These are phyloP conservation scores for Neoascia interrupta DNA, from an alignment of 2,888 invertebrate species.

Conservation along the genomic window DNA sequence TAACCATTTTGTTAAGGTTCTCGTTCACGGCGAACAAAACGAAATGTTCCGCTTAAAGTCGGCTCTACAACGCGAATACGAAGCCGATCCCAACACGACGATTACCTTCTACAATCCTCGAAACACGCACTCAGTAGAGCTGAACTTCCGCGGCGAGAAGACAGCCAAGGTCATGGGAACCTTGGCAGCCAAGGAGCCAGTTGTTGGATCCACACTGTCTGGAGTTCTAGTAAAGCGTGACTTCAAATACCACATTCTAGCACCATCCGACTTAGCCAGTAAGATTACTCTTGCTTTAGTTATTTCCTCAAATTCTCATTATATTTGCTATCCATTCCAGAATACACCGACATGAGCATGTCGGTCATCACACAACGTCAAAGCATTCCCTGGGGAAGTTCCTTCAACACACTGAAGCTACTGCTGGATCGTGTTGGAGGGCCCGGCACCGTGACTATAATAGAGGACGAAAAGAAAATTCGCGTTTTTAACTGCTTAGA, in stretches of 20 bases:
- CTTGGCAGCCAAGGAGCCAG: slow-evolving; percentile 90
- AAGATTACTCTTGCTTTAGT: slow-evolving; percentile 32
- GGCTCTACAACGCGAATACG: slow-evolving; percentile 91
- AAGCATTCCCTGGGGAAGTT: slow-evolving; percentile 89
- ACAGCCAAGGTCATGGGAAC: slow-evolving; percentile 98
- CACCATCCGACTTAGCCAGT: slow-evolving; percentile 92
- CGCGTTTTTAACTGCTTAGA: slow-evolving; percentile 91
- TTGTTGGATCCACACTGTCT: slow-evolving; percentile 88
- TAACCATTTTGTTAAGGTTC: slow-evolving; percentile 72
- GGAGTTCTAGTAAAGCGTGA: slow-evolving; percentile 98
- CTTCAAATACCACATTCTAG: slow-evolving; percentile 97
- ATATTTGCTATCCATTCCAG: slow-evolving; percentile 62
- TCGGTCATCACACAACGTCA: slow-evolving; percentile 95
- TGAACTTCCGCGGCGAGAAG: slow-evolving; percentile 98
- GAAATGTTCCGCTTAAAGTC: slow-evolving; percentile 98
- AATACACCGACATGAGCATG: slow-evolving; percentile 97
- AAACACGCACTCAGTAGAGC: slow-evolving; percentile 95
- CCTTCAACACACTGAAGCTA: slow-evolving; percentile 85
- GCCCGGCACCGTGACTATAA: slow-evolving; percentile 83
- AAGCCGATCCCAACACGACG: slow-evolving; percentile 85
- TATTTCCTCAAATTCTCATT: neutral
- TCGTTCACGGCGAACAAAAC: slow-evolving; percentile 98
- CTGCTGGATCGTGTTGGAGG: slow-evolving; percentile 89
- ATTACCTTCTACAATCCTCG: slow-evolving; percentile 96
- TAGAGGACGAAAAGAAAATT: slow-evolving; percentile 87